Percentiles rank a stretch among this genome's conserved stretches.
phyloP scores from a whole-genome alignment of 1,140 invertebrate species.

The Carposina sasakii region DNA sequence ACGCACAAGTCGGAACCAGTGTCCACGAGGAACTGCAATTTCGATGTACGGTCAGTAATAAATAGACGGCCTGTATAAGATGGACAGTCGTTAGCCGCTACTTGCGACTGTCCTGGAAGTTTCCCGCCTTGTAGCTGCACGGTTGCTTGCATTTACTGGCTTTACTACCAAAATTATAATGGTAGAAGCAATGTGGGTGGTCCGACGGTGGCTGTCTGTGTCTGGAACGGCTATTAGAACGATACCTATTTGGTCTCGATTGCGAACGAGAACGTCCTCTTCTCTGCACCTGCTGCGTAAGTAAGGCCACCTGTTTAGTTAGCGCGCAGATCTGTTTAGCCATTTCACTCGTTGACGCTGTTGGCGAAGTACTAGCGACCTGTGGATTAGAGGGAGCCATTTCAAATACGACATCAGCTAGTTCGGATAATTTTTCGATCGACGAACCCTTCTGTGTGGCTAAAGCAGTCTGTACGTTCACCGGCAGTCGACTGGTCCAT shows the following conservation, averaged over 20 bases:
- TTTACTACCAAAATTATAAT: conserved; percentile 19
- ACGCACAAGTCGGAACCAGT: conserved; percentile 36
- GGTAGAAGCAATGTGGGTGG: conserved; percentile 28
- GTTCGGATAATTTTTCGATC: background rate
- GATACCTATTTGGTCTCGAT: background rate
- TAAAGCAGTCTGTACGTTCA: background rate
- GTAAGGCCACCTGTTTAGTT: background rate
- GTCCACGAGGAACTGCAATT: conserved; percentile 31
- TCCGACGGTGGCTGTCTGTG: conserved; percentile 12
- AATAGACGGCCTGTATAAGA: conserved; percentile 25
- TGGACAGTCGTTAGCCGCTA: conserved; percentile 27
- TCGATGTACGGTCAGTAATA: conserved; percentile 19
- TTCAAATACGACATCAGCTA: background rate
- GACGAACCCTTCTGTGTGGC: background rate
- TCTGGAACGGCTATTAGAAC: background rate
- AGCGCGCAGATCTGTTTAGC: background rate
- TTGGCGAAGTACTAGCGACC: background rate
- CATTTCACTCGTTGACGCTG: background rate
- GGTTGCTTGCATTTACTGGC: conserved; percentile 23
- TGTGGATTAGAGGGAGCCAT: background rate
- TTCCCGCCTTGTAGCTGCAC: conserved; percentile 24
- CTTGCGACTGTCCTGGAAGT: conserved; percentile 24
- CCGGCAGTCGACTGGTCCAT: background rate
- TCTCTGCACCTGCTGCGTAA: background rate
- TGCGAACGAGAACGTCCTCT: background rate